Percentiles rank a stretch among this genome's conserved stretches.
phyloP scores from a whole-genome alignment of 1,140 invertebrate genomes.

The Sycophaga agraensis region DNA sequence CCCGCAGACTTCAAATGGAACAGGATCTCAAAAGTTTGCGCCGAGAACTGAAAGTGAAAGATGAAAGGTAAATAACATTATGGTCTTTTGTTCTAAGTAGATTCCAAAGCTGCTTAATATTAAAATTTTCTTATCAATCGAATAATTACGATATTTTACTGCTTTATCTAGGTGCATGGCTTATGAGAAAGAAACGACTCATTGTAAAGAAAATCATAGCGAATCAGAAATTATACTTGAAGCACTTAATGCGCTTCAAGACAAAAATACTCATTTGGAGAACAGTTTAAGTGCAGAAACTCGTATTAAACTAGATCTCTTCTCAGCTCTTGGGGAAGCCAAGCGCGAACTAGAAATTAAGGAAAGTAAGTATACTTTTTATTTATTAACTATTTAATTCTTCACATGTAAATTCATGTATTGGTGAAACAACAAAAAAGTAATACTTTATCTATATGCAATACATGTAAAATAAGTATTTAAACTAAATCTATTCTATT shows the following conservation, averaged over 20 bases:
- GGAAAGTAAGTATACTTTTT: constrained; percentile 70
- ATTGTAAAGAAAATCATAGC: constrained; percentile 70
- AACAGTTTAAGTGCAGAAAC: constrained; percentile 93
- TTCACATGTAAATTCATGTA: no score
- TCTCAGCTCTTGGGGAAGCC: constrained; percentile 92
- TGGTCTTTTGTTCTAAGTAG: neutral
- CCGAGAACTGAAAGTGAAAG: constrained; percentile 72
- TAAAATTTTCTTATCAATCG: neutral
- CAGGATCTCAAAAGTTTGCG: constrained; percentile 74
- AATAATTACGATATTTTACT: no score
- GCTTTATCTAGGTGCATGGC: constrained; percentile 35
- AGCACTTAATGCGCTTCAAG: constrained; percentile 79
- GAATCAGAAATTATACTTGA: constrained; percentile 80
- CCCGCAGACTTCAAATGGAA: constrained; percentile 74
- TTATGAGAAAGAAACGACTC: constrained; percentile 49
- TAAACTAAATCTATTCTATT: constrained; percentile 11
- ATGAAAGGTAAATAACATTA: constrained; percentile 63
- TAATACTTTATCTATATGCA: neutral
- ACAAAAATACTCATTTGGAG: constrained; percentile 86
- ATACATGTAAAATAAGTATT: neutral
- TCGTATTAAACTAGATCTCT: constrained; percentile 92
- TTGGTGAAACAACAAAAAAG: no score
- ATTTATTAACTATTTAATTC: no score
- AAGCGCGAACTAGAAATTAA: constrained; percentile 90
- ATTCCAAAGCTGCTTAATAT: neutral